Base-by-base conservation (phyloP, 2,888 invertebrate species). In the Cheilosia scutellata region DNA sequence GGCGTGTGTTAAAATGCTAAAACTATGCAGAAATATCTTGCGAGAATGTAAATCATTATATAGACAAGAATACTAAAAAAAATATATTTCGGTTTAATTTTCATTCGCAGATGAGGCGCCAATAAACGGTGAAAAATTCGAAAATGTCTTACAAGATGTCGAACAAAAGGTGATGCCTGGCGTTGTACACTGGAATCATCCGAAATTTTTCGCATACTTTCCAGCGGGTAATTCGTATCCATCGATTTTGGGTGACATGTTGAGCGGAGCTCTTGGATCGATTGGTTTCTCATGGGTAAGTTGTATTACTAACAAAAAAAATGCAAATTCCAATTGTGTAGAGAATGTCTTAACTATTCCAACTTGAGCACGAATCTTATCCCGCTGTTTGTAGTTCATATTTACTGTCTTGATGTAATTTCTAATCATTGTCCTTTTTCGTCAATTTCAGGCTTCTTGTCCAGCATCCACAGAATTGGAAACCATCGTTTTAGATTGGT, bases 141-240 rank as follows among this genome's bases (percentile, higher is more conserved):
- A 95, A 72, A 92, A 93, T 80, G 96, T 97, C 87, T 95, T 97
- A 94, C 93, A 93, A 55, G 97, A 97, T 90, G 95, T 97, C 25
- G 96, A 97, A 89, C 93, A 94, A 29, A 95, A 95, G 90, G 96
- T 96, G 66, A 96, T 96, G 96, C 95, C 96, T 0, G 96, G 96
- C 75, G 95, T 96, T 71, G 97, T 97, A 0, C 96, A 98, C 90
- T 98, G 98, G 98, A 97, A 98, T 91, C 98, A 98, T 93, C 97
- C 98, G 0, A 94, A 96, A 87, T 98, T 98, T 92, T 97, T 98
- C 91, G 98, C 98, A 7, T 98, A 98, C 92, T 98, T 98, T 91
- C 98, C 98, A 2, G 96, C 97, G 7, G 98, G 97, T 55, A 97
- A 97, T 92, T 97, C 97, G 0, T 98, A 95, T 91, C 98, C 98